Percentiles rank a stretch among this genome's conserved stretches.
These are phyloP conservation scores for Heterodera carotae DNA, from an alignment of 1,140 invertebrate genomes.

Conservation along the genomic window DNA sequence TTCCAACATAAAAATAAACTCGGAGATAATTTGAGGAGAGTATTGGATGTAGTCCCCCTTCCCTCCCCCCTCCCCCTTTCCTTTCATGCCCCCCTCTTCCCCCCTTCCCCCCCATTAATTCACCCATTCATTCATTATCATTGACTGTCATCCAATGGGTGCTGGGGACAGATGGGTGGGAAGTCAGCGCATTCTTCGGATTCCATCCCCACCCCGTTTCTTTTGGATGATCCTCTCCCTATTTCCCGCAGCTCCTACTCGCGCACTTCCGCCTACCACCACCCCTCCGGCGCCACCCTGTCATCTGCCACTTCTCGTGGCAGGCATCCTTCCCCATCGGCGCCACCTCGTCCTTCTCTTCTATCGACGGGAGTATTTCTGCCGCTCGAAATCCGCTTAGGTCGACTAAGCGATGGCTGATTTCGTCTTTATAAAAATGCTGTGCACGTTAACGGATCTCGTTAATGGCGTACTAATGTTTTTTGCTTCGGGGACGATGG, in stretches of 20 bases:
- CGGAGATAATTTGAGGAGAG: no score
- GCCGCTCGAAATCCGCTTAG: constrained; percentile 1
- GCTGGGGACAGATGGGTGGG: no score
- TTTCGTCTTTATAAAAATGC: not conserved
- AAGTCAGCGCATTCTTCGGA: not conserved
- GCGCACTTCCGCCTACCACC: not conserved
- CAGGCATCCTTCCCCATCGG: not conserved
- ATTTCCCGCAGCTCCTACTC: not conserved
- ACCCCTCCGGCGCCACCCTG: not conserved
- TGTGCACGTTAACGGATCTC: not conserved
- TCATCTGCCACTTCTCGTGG: not conserved
- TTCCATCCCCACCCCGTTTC: not conserved
- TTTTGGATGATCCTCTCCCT: not conserved
- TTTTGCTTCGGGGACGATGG: not conserved
- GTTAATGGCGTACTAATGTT: not conserved
- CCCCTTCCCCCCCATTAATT: not conserved
- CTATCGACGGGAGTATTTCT: not conserved
- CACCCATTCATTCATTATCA: not conserved
- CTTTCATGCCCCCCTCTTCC: no score
- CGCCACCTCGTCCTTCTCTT: no score
- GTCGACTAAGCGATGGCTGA: not conserved
- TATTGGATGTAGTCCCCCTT: no score
- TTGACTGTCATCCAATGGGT: no score
- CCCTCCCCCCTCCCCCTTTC: not conserved
- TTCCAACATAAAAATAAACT: no score